Percentiles rank a stretch among this genome's conserved stretches.
These are phyloP conservation scores for Menidia beryllina DNA, from an alignment of 2,113 vertebrate genomes.

Conservation along the genomic window DNA sequence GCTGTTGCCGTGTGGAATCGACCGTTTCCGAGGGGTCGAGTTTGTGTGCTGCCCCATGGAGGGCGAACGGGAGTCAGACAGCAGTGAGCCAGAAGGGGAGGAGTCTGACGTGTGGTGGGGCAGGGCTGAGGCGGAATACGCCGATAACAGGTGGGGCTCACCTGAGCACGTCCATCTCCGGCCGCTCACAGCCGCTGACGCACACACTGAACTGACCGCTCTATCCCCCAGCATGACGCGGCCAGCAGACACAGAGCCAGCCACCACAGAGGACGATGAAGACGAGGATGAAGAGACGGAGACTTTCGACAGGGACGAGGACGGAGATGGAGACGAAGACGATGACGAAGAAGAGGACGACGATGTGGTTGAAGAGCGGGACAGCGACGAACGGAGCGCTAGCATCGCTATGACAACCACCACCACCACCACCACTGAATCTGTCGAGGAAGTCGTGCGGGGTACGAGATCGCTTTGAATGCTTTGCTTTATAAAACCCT, in stretches of 20 bases:
- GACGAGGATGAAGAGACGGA: constrained; percentile 79
- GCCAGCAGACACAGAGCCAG: constrained; percentile 62
- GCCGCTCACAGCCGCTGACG: neutral
- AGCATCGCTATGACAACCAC: constrained; percentile 94
- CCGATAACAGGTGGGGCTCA: constrained; percentile 87
- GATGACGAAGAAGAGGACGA: constrained; percentile 83
- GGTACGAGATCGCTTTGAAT: constrained; percentile 78
- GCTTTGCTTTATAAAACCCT: neutral
- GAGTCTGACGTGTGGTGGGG: constrained; percentile 99
- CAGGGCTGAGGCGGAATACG: constrained; percentile 90
- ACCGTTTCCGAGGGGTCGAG: constrained; percentile 96
- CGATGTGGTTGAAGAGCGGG: constrained; percentile 85
- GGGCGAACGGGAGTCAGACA: constrained; percentile 86
- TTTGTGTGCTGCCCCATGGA: constrained; percentile 95
- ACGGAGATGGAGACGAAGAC: constrained; percentile 85
- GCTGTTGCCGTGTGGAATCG: constrained; percentile 95
- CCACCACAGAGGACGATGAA: constrained; percentile 72
- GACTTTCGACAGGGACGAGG: constrained; percentile 81
- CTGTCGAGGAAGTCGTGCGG: constrained; percentile 97
- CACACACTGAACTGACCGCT: neutral
- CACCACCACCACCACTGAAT: constrained; percentile 95
- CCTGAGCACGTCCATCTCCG: accelerated
- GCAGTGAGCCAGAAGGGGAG: constrained; percentile 87
- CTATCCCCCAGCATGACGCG: constrained; percentile 59
- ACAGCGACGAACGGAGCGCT: constrained; percentile 88